These are phyloP conservation scores for Batillaria attramentaria DNA, from an alignment of 1,140 invertebrate genomes.

Conservation along the genomic window DNA sequence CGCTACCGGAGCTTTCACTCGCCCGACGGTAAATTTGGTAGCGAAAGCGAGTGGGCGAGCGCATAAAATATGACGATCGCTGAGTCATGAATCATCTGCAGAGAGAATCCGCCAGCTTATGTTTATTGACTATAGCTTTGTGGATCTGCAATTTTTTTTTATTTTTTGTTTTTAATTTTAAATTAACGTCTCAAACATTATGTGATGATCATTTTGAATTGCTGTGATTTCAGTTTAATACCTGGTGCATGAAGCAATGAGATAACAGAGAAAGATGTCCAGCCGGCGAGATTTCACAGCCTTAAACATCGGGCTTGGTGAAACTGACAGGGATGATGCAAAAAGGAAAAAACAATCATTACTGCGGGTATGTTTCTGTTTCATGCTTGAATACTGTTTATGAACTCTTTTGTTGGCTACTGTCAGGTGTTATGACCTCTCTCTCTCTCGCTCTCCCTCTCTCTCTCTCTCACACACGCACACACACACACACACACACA, in stretches of 20 bases:
- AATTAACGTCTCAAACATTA: background rate
- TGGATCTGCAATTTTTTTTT: background rate
- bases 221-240: background rate
- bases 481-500: no score
- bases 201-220: background rate
- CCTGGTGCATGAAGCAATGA: background rate
- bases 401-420: no score
- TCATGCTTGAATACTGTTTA: no score
- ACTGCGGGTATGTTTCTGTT: conserved; percentile 28
- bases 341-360: conserved; percentile 14
- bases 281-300: conserved; percentile 24
- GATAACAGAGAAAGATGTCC: background rate
- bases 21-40: no score
- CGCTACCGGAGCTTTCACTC: no score
- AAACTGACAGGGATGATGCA: conserved; percentile 14
- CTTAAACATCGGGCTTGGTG: conserved; percentile 14
- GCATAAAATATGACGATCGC: no score
- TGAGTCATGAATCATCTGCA: no score
- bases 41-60: no score
- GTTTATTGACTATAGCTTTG: background rate
- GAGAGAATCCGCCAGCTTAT: no score
- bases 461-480: no score
- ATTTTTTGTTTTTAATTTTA: background rate
- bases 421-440: no score
- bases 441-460: no score